phyloP scores from a whole-genome alignment of 1,140 invertebrate species.

The Drosophila kanapiae region DNA sequence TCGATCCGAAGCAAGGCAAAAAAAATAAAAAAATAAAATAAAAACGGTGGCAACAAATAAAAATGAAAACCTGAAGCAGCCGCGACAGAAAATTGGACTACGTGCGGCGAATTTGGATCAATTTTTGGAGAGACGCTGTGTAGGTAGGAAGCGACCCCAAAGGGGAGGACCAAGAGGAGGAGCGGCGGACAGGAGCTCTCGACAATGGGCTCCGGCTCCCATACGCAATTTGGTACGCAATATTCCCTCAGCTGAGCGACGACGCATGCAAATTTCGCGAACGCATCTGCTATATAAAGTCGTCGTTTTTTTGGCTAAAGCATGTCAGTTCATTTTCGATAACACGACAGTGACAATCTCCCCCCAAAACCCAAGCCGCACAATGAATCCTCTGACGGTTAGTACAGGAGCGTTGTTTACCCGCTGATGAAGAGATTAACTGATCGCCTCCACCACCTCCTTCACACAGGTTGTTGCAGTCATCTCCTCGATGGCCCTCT shows the following conservation, averaged over 20 bases:
- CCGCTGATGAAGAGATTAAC: conserved; percentile 3
- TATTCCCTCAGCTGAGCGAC: conserved; percentile 32
- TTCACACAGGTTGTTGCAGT: conserved; percentile 76
- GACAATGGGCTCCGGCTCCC: conserved; percentile 20
- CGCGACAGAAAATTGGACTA: conserved; percentile 56
- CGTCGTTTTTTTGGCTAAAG: conserved; percentile 64
- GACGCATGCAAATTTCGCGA: conserved; percentile 72
- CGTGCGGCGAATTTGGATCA: conserved; percentile 76
- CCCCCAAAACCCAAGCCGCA: conserved; percentile 69
- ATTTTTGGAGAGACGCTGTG: conserved; percentile 26
- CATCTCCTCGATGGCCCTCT: conserved; percentile 78
- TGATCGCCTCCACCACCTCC: not conserved
- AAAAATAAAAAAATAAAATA: not conserved
- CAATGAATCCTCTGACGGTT: conserved; percentile 85
- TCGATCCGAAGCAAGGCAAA: conserved; percentile 52
- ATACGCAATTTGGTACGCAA: conserved; percentile 56
- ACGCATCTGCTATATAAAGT: conserved; percentile 79
- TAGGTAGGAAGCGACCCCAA: conserved; percentile 26
- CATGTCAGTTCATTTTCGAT: conserved; percentile 85
- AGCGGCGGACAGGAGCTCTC: conserved; percentile 3
- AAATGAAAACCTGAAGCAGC: conserved; percentile 56
- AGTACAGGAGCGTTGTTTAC: conserved; percentile 38
- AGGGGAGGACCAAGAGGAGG: not conserved
- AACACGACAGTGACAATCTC: conserved; percentile 83
- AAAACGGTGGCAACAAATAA: conserved; percentile 37